These are phyloP conservation scores for Limnothrissa miodon DNA, from an alignment of 2,113 vertebrate species.

Conservation along the genomic window DNA sequence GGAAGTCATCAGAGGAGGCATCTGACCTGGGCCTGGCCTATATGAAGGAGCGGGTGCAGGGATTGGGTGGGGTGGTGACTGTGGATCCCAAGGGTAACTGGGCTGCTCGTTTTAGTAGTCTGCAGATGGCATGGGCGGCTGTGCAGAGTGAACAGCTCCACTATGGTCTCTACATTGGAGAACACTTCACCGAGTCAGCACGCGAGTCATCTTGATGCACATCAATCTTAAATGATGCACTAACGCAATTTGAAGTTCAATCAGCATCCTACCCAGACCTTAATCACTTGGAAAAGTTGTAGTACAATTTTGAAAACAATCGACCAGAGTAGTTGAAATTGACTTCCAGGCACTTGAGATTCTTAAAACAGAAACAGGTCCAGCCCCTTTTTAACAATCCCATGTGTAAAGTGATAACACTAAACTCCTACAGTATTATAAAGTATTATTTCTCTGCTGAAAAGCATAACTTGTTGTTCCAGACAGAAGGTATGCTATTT, in stretches of 20 bases:
- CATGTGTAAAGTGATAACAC: neutral
- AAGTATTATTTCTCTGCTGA: neutral
- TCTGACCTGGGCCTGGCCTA: conserved; percentile 74
- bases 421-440: neutral
- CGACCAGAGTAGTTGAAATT: neutral
- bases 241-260: neutral
- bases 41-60: conserved; percentile 82
- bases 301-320: neutral
- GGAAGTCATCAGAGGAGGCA: conserved; percentile 77
- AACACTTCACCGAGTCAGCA: conserved; percentile 57
- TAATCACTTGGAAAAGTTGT: neutral
- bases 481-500: too few species aligned
- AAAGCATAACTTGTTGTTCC: neutral
- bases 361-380: neutral
- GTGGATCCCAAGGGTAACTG: conserved; percentile 79
- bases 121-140: conserved; percentile 86
- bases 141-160: conserved; percentile 75
- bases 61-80: conserved; percentile 81
- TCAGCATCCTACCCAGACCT: neutral
- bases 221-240: neutral
- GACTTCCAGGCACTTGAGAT: neutral
- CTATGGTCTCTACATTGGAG: conserved; percentile 70
- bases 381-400: neutral
- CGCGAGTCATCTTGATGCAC: conserved; percentile 31
- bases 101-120: conserved; percentile 80